Conservation (phyloP, 2,888 invertebrate genomes). For the Pollenia griseotomentosa region DNA sequence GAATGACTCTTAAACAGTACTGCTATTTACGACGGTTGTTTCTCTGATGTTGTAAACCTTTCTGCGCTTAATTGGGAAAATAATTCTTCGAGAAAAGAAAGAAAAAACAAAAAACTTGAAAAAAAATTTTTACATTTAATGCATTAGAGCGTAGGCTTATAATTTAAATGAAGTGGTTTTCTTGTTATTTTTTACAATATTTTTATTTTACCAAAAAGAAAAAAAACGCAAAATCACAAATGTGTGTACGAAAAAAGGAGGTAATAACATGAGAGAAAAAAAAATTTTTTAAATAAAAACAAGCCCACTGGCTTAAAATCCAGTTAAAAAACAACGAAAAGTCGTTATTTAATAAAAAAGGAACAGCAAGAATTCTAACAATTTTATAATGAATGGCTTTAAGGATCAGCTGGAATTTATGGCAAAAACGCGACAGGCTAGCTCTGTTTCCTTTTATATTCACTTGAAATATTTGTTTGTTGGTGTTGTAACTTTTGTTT, state of each 20-base stretch:
- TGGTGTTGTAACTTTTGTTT: conserved; percentile 4
- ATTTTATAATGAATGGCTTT: conserved; percentile 65
- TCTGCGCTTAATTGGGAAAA: conserved; percentile 57
- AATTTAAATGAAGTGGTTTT: conserved; percentile 64
- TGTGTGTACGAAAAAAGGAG: background rate
- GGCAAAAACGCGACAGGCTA: conserved; percentile 49
- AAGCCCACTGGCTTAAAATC: conserved; percentile 10
- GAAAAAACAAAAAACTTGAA: conserved; percentile 42
- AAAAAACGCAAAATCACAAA: conserved; percentile 5
- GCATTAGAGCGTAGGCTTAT: conserved; percentile 54
- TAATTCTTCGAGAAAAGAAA: conserved; percentile 43
- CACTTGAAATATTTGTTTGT: conserved; percentile 9
- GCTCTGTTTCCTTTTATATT: conserved; percentile 28
- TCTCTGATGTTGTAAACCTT: conserved; percentile 33
- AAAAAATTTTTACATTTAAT: conserved; percentile 44
- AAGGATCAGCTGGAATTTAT: conserved; percentile 67
- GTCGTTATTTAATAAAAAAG: conserved; percentile 20
- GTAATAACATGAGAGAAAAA: conserved; percentile 23
- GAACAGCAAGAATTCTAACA: conserved; percentile 44
- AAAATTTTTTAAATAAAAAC: conserved; percentile 45
- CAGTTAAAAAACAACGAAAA: conserved; percentile 16
- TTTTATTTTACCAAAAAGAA: conserved; percentile 30
- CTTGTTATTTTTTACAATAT: conserved; percentile 50
- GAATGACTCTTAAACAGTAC: conserved; percentile 18
- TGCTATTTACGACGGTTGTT: background rate